phyloP scores from a whole-genome alignment of 1,140 invertebrate genomes.

The Psix sp. region DNA sequence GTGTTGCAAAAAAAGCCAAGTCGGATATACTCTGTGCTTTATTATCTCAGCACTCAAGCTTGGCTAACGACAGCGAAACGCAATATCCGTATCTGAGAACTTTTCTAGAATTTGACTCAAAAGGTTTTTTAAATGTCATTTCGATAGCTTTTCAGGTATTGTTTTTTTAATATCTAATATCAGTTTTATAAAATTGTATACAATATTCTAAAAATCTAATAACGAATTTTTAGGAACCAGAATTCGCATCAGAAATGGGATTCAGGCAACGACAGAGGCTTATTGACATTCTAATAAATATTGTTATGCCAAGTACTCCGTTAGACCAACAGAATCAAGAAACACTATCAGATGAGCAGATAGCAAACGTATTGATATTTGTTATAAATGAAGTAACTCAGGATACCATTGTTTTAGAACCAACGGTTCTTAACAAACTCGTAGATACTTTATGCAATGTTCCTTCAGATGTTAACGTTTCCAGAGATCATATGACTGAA shows the following conservation, averaged over 20 bases:
- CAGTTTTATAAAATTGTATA: too few relatives aligned
- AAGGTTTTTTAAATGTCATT: slow-evolving; percentile 93
- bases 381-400: slow-evolving; percentile 69
- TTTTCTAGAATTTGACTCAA: slow-evolving; percentile 89
- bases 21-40: slow-evolving; percentile 83
- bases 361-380: slow-evolving; percentile 80
- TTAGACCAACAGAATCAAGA: slow-evolving; percentile 65
- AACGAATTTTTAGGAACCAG: slow-evolving; percentile 82
- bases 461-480: slow-evolving; percentile 72
- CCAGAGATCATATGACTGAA: slow-evolving; percentile 81
- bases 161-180: slow-evolving; percentile 2
- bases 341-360: slow-evolving; percentile 74
- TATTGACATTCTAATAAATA: slow-evolving; percentile 87
- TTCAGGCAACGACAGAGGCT: slow-evolving; percentile 86
- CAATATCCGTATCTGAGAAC: slow-evolving; percentile 89
- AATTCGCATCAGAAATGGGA: slow-evolving; percentile 85
- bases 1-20: slow-evolving; percentile 83
- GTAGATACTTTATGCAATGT: slow-evolving; percentile 78
- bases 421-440: slow-evolving; percentile 70
- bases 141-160: slow-evolving; percentile 87
- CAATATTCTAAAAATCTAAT: too few relatives aligned
- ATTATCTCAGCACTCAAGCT: slow-evolving; percentile 83
- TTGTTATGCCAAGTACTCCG: slow-evolving; percentile 81
- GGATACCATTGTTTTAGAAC: slow-evolving; percentile 67
- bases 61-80: slow-evolving; percentile 81